Evolutionary conservation across 2,113 vertebrate genomes (phyloP), one percentile per base, ranked within the genome.

Genomic region (Anolis sagrei): DNA sequence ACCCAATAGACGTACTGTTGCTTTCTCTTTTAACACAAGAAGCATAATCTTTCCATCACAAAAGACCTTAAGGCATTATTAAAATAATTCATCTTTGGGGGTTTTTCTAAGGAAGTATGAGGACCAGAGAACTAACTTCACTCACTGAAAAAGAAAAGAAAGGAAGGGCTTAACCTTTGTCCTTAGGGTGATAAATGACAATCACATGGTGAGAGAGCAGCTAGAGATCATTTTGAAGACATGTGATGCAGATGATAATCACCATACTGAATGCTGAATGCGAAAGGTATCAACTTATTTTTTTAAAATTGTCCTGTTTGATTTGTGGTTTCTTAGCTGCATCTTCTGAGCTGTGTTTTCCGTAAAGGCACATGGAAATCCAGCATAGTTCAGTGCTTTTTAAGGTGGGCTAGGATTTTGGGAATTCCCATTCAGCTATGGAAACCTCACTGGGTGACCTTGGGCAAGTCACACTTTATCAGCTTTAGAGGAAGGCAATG

Each of bases 101-200:
- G 92, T 93, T 93, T 29, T 88, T 73, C 23, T 93, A 87, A 90
- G 91, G 81, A 76, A 92, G 82, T 84, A 89, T 88, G 74, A 88
- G 76, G 86, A 87, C 87, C 86, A 91, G 90, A 82, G 89, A 92
- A 92, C 84, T 88, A 75, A 74, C 84, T 83, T 93, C 84, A 79
- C 90, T 91, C 90, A 93, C 27, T 90, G 85, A 94, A 88, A 93
- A 92, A 81, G 61, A 92, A 89, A 25, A 94, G 90, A 95, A 93
- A 93, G 86, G 74, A 84, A 92, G 91, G 93, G 92, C 92, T 96
- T 96, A 96, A 96, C 95, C 95, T 96, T 96, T 96, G 95, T 94
- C 93, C 95, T 84, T 85, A 87, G 84, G 91, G 95, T 95, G 95
- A 92, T 89, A 94, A 93, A 95, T 94, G 85, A 88, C 86, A 89